These are phyloP conservation scores for Gavia stellata DNA, from an alignment of 2,113 vertebrate genomes.

Conservation along the genomic window DNA sequence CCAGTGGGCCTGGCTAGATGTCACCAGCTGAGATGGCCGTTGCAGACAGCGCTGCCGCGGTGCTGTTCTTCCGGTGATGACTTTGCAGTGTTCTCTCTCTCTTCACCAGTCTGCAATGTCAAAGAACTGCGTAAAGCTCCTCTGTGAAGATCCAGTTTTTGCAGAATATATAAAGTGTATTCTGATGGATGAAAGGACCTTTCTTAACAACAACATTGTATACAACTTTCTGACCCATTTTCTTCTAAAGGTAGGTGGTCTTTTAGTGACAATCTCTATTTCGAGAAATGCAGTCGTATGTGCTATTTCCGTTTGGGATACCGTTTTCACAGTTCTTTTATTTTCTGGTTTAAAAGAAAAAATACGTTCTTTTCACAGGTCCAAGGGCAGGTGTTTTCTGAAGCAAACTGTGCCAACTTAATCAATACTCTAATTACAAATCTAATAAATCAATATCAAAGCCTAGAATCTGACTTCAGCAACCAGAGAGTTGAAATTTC, in stretches of 20 bases:
- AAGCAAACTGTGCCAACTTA: slow-evolving; percentile 91
- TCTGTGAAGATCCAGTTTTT: slow-evolving; percentile 96
- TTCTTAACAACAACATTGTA: slow-evolving; percentile 92
- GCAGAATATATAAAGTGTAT: slow-evolving; percentile 98
- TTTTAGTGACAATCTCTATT: rapidly evolving
- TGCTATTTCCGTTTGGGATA: background rate
- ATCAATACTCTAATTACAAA: slow-evolving; percentile 90
- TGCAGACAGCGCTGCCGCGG: rapidly evolving
- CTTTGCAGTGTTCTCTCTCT: background rate
- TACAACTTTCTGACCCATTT: slow-evolving; percentile 97
- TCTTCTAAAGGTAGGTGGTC: slow-evolving; percentile 84
- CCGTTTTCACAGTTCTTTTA: background rate
- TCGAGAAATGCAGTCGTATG: background rate
- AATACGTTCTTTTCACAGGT: slow-evolving; percentile 67
- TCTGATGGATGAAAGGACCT: slow-evolving; percentile 95
- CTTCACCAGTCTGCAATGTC: slow-evolving; percentile 84
- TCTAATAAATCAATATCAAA: slow-evolving; percentile 93
- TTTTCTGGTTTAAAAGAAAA: background rate
- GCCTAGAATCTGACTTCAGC: slow-evolving; percentile 87
- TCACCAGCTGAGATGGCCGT: background rate
- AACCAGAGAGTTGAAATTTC: slow-evolving; percentile 88
- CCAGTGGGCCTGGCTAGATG: background rate
- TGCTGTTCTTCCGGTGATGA: background rate
- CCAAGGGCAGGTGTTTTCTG: slow-evolving; percentile 93
- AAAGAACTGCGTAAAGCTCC: slow-evolving; percentile 94